A percentile compares a stretch with the other conserved stretches of the same genome.
phyloP scores from a whole-genome alignment of 2,888 invertebrate species.

The Entomobrya multifasciata region DNA sequence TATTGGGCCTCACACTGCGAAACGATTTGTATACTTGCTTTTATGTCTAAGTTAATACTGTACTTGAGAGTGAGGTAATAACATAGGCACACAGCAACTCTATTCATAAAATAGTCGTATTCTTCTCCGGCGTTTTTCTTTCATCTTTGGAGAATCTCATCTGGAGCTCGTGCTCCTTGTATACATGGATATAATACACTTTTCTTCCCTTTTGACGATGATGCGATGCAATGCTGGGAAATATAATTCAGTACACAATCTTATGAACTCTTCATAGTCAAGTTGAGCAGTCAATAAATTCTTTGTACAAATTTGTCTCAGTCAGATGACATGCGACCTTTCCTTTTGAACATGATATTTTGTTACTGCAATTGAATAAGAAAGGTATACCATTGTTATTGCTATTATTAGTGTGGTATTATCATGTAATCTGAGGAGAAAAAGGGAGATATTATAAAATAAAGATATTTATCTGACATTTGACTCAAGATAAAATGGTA shows the following conservation, averaged over 20 bases:
- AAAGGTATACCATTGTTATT: neutral
- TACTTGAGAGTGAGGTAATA: constrained; percentile 6
- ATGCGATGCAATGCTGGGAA: neutral
- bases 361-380: no score
- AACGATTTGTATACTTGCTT: constrained; percentile 3
- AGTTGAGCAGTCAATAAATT: constrained; percentile 11
- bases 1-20: constrained; percentile 68
- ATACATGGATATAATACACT: constrained; percentile 7
- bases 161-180: constrained; percentile 60
- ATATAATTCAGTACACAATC: neutral
- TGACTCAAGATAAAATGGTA: constrained; percentile 18
- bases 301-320: constrained; percentile 63
- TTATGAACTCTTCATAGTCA: no score
- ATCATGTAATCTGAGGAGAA: constrained; percentile 24
- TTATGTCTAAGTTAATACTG: constrained; percentile 28
- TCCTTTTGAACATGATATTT: constrained; percentile 20
- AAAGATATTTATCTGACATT: constrained; percentile 52
- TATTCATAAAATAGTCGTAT: neutral
- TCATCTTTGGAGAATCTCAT: constrained; percentile 20
- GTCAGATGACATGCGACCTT: constrained; percentile 49
- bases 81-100: no score
- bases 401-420: no score
- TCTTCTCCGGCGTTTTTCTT: constrained; percentile 11
- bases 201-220: constrained; percentile 11
- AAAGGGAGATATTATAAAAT: constrained; percentile 10